These are phyloP conservation scores for Leucophenga montana DNA, from an alignment of 2,888 invertebrate genomes.

Conservation along the genomic window DNA sequence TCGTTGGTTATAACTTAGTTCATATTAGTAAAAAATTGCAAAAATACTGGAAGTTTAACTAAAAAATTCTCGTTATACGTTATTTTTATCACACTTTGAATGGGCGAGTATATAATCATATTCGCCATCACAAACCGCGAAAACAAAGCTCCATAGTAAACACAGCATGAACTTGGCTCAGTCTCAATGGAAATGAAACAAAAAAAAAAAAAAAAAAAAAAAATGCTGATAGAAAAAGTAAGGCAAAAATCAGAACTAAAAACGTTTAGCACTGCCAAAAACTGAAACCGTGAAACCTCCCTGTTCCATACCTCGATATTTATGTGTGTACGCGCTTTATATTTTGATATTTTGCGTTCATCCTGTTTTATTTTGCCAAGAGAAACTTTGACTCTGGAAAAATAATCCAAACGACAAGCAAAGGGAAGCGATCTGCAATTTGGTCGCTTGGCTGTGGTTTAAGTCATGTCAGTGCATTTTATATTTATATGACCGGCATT, in stretches of 20 bases:
- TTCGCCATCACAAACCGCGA: not conserved
- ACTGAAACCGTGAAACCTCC: not conserved
- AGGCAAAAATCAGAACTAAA: not conserved
- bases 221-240: not conserved
- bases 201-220: not conserved
- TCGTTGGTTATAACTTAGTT: no score
- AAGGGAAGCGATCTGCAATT: slow-evolving; percentile 48
- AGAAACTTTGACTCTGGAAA: not conserved
- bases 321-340: not conserved
- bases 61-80: no score
- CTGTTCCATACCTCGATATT: not conserved
- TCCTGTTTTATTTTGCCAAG: slow-evolving; percentile 20
- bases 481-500: not conserved
- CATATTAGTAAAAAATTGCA: no score
- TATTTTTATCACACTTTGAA: slow-evolving; percentile 1
- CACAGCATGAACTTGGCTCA: slow-evolving; percentile 6
- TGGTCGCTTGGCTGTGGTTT: not conserved
- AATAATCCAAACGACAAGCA: no score
- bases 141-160: not conserved
- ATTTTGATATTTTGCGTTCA: slow-evolving; percentile 49
- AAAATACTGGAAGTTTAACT: no score
- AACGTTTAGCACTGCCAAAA: not conserved
- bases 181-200: not conserved
- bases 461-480: slow-evolving; percentile 22
- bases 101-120: no score